Percentiles rank a stretch among this genome's conserved stretches.
These are phyloP conservation scores for Pluvialis apricaria DNA, from an alignment of 2,113 vertebrate genomes.

Conservation along the genomic window DNA sequence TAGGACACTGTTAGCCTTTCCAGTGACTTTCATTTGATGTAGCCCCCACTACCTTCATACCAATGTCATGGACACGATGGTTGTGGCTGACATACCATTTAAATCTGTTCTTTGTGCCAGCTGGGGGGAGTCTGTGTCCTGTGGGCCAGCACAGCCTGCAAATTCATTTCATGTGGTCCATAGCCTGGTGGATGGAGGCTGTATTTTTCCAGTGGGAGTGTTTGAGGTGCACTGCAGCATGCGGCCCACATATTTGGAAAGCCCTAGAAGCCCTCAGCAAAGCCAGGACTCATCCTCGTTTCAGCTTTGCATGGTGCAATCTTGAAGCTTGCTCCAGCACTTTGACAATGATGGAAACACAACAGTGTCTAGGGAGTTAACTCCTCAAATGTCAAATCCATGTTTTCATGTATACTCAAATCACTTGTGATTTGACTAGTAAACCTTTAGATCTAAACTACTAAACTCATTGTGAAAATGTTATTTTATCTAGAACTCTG, in stretches of 20 bases:
- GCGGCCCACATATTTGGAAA: accelerated
- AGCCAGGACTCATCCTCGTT: neutral
- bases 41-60: neutral
- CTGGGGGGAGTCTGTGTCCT: neutral
- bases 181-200: neutral
- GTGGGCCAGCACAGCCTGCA: neutral
- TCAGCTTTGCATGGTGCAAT: neutral
- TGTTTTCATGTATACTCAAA: neutral
- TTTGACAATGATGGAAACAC: neutral
- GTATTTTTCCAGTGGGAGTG: accelerated
- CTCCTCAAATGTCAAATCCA: neutral
- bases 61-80: accelerated
- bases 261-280: neutral
- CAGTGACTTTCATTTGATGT: neutral
- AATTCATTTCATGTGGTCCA: accelerated
- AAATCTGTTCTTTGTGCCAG: neutral
- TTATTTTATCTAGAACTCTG: neutral
- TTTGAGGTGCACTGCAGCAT: accelerated
- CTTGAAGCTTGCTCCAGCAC: neutral
- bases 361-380: neutral
- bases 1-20: neutral
- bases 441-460: neutral
- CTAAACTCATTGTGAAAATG: neutral
- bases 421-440: neutral
- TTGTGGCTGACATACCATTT: neutral